Conservation (phyloP, 2,797 vertebrate genomes). For the Gorsachius magnificus region DNA sequence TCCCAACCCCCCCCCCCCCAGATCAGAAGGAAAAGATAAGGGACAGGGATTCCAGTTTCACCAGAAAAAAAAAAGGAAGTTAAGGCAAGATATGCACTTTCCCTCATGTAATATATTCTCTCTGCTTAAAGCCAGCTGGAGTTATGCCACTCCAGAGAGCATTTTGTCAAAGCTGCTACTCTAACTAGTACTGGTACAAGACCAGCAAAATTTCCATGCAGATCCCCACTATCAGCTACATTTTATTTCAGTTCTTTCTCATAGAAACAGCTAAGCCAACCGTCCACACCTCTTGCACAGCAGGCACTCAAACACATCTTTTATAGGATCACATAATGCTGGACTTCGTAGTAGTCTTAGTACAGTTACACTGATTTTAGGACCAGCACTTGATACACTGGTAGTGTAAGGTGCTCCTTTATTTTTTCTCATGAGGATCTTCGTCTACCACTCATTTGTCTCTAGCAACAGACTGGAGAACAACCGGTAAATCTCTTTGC, state of each 20-base stretch:
- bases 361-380: neutral
- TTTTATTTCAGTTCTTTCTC: neutral
- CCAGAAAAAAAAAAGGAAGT: neutral
- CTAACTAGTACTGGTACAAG: neutral
- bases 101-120: fast-evolving
- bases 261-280: neutral
- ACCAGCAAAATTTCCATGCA: neutral
- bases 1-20: neutral
- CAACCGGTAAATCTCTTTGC: neutral
- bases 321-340: neutral
- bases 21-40: neutral
- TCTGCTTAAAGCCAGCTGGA: neutral
- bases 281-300: neutral
- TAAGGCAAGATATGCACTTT: neutral
- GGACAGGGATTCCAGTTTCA: neutral
- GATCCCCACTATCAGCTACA: neutral
- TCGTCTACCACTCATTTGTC: neutral
- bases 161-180: neutral
- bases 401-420: neutral
- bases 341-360: neutral
- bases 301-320: neutral
- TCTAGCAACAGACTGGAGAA: neutral
- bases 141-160: neutral
- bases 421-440: neutral
- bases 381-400: neutral